Base-by-base conservation (phyloP, 2,797 vertebrate species). In the Micropoecilia bifurca region DNA sequence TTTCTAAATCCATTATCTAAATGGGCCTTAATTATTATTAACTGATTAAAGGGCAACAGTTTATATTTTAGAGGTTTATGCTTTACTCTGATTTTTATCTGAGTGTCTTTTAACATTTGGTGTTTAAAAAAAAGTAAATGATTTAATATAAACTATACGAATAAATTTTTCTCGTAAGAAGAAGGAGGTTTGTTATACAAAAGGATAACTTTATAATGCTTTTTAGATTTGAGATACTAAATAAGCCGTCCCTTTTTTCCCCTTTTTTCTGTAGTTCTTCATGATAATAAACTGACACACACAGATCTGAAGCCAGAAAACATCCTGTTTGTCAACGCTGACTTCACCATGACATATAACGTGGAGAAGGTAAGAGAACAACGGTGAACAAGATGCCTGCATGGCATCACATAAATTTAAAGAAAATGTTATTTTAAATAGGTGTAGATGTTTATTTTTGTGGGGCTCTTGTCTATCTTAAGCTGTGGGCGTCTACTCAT, bases 271-370 rank as follows among this genome's bases (percentile, higher is more conserved):
- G 0, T 93, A 99, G 99, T 98, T 96, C 96, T 99, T 53, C 99
- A 99, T 4, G 98, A 99, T 90, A 99, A 96, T 89, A 99, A 99
- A 93, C 95, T 99, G 93, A 99, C 99, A 9, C 99, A 99, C 93
- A 99, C 99, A 6, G 99, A 99, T 93, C 95, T 99, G 87, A 99
- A 99, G 91, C 99, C 99, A 0, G 99, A 99, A 90, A 99, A 99
- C 88, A 99, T 99, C 90, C 95, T 99, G 30, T 99, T 99, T 36
- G 97, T 99, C 81, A 99, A 97, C 94, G 99, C 99, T 0, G 98
- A 99, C 91, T 99, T 97, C 1, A 97, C 97, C 5, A 96, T 98
- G 90, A 97, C 97, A 55, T 99, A 97, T 91, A 99, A 99, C 59
- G 90, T 98, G 76, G 98, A 99, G 74, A 99, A 99, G 98, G 99